phyloP scores from a whole-genome alignment of 2,113 vertebrate species.

The Crotalus viridis region DNA sequence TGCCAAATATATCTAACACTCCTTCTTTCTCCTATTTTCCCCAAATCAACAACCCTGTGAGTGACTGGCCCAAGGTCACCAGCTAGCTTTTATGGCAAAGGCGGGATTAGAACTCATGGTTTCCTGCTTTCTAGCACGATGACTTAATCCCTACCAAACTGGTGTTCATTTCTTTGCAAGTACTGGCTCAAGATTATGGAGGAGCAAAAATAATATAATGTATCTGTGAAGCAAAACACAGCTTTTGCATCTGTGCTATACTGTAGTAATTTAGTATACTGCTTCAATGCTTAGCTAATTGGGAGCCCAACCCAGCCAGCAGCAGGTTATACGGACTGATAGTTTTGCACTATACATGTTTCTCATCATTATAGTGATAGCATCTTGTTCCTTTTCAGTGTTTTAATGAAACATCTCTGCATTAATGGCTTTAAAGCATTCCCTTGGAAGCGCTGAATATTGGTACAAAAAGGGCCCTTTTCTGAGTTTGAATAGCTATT shows the following conservation, averaged over 20 bases:
- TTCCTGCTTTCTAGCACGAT: not conserved
- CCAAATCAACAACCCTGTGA: not conserved
- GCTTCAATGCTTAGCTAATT: not conserved
- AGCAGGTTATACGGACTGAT: not conserved
- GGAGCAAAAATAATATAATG: not conserved
- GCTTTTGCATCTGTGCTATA: not conserved
- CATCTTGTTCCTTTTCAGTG: not conserved
- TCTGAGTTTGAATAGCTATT: not conserved
- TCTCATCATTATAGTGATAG: not conserved
- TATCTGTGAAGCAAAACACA: not conserved
- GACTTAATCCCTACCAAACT: not conserved
- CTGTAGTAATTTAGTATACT: not conserved
- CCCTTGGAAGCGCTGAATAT: not conserved
- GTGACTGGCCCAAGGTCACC: not conserved
- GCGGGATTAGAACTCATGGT: not conserved
- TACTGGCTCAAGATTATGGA: not conserved
- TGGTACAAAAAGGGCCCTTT: not conserved
- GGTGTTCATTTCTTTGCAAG: not conserved
- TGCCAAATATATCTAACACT: not conserved
- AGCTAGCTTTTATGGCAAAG: not conserved
- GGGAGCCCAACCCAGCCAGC: not conserved
- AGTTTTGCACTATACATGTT: not conserved
- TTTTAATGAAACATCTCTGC: not conserved
- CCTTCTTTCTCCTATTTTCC: not conserved
- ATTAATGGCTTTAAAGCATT: not conserved